Evolutionary conservation across 2,888 invertebrate species (phyloP), one percentile per base, ranked within the genome.

Genomic region (Dynastes maya): DNA sequence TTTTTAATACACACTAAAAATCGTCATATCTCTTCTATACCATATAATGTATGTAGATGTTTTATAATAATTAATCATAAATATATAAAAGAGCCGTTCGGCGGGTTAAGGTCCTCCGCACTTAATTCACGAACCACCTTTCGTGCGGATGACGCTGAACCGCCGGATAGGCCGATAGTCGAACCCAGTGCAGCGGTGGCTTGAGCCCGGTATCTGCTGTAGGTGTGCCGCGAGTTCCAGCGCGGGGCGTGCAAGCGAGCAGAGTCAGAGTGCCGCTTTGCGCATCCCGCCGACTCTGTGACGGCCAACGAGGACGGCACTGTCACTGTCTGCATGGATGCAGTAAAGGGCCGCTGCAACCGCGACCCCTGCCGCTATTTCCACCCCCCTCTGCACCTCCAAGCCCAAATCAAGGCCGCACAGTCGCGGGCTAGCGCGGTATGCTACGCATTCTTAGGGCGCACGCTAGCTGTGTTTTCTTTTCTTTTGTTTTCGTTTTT

Each of bases 281-380:
- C 98, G 93, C 98, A 98, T 94, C 98, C 98, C 92, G 95, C 97
- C 92, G 95, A 97, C 92, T 95, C 96, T 92, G 97, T 97, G 91
- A 95, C 95, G 91, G 95, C 97, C 92, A 97, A 97, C 93, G 95
- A 96, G 92, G 98, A 98, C 94, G 97, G 97, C 95, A 95, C 96
- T 92, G 97, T 98, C 94, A 97, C 97, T 93, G 97, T 98, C 94
- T 98, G 98, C 97, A 98, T 98, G 97, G 98, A 98, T 95, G 97
- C 96, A 94, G 96, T 98, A 93, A 96, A 96, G 94, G 96, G 97
- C 93, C 95, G 97, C 94, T 98, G 98, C 95, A 95, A 96, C 94
- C 97, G 98, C 94, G 97, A 97, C 93, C 96, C 97, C 94, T 98
- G 98, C 96, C 97, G 97, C 95, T 98, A 98, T 96, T 98, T 97